phyloP scores from a whole-genome alignment of 2,888 invertebrate genomes.

The Epinotia brunnichana region DNA sequence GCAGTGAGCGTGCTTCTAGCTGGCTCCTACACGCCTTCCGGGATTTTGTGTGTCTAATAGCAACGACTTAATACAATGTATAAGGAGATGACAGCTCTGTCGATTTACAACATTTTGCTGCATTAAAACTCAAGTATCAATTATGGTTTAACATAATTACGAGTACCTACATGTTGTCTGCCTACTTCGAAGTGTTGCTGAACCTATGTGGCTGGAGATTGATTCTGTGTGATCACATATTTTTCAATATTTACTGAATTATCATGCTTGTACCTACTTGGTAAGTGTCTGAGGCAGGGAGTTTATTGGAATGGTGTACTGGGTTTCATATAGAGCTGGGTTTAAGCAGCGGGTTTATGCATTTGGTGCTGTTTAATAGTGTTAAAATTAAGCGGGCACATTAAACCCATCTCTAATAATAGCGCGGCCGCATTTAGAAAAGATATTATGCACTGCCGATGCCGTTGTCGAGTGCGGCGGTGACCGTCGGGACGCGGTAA shows the following conservation, averaged over 20 bases:
- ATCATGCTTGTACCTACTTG: neutral
- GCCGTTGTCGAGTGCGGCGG: slow-evolving; percentile 63
- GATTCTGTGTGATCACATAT: neutral
- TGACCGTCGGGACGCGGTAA: slow-evolving; percentile 81
- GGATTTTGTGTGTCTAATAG: slow-evolving; percentile 61
- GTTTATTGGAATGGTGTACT: neutral
- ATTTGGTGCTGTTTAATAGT: neutral
- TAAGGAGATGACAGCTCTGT: neutral
- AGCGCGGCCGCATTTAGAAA: slow-evolving; percentile 49
- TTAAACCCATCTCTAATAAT: slow-evolving; percentile 35
- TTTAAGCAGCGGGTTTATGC: neutral
- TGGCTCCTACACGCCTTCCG: slow-evolving; percentile 68
- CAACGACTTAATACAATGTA: slow-evolving; percentile 46
- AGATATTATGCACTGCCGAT: slow-evolving; percentile 73
- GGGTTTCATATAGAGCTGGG: no score
- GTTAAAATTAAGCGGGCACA: slow-evolving; percentile 1
- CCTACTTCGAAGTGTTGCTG: no score
- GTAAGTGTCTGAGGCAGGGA: neutral
- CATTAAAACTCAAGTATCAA: neutral
- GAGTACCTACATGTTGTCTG: neutral
- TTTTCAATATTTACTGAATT: neutral
- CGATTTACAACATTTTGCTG: neutral
- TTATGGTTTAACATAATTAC: neutral
- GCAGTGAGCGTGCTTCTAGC: slow-evolving; percentile 63
- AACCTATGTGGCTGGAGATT: neutral